Base-by-base conservation (phyloP, 64 coral and sea anemone genomes). In the Catalaphyllia jardinei region DNA sequence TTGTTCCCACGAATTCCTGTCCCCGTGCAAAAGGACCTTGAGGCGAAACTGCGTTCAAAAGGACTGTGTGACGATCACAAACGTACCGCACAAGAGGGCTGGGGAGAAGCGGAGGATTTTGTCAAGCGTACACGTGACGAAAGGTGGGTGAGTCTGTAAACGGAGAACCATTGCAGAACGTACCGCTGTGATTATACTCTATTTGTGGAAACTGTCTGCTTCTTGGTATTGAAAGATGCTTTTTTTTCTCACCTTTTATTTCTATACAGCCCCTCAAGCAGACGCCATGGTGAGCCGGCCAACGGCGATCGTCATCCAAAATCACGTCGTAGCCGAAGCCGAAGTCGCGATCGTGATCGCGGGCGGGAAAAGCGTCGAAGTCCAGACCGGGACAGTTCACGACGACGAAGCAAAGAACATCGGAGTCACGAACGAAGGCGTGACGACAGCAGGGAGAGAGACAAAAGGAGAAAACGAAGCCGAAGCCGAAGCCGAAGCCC, bases 1-100 rank as follows among this genome's bases (percentile, higher is more conserved):
- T 76, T 99, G 25, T 99, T 99, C 52, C 93, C 96, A 22, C 90
- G 96, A 10, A 99, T 99, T 74, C 96, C 96, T 18, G 96, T 99
- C 22, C 96, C 96, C 17, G 83, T 90, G 22, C 96, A 99, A 84
- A 99, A 99, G 85, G 93, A 95, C 31, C 77, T 99, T 22, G 90
- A 95, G 62, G 61, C 77, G 25, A 87, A 88, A 49, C 88, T 99
- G 46, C 49, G 84, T 8, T 78, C 73, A 49, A 62, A 84, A 20
- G 93, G 95, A 46, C 91, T 99, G 2, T 95, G 94, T 86, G 96
- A 99, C 80, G 96, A 99, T 35, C 90, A 95, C 67, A 87, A 93
- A 25, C 90, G 91, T 15, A 95, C 87, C 2, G 97, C 97, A 12
- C 86, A 79, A 78, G 97, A 95, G 27, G 91, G 93, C 8, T 98